Conservation (phyloP, 2,888 invertebrate genomes). For the Brassicogethes aeneus region DNA sequence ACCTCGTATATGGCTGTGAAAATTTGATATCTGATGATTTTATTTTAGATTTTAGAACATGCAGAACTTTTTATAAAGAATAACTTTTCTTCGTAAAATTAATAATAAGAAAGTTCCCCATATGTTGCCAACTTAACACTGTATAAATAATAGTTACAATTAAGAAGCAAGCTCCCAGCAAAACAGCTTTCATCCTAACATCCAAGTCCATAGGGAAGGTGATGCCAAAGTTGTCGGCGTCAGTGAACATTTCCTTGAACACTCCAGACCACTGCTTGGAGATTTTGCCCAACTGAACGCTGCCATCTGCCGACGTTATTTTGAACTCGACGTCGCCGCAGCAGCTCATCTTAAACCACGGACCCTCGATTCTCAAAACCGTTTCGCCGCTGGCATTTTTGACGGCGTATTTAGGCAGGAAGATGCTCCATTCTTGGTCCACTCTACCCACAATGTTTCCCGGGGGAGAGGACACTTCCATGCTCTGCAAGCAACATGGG, state of each 20-base stretch:
- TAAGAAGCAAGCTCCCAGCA: constrained; percentile 65
- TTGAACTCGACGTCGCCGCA: constrained; percentile 73
- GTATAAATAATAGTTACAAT: too few relatives aligned
- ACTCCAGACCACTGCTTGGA: constrained; percentile 76
- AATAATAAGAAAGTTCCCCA: too few relatives aligned
- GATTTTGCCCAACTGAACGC: constrained; percentile 64
- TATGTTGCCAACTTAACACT: too few relatives aligned
- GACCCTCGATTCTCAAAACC: constrained; percentile 65
- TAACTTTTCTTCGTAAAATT: too few relatives aligned
- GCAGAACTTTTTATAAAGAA: too few relatives aligned
- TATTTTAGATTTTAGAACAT: too few relatives aligned
- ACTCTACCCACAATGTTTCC: constrained; percentile 55
- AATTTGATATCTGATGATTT: too few relatives aligned
- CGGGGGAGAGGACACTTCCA: constrained; percentile 62
- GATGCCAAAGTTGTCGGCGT: constrained; percentile 73
- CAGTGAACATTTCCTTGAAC: constrained; percentile 65
- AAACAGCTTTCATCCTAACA: constrained; percentile 62
- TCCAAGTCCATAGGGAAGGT: constrained; percentile 75
- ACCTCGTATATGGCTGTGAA: too few relatives aligned
- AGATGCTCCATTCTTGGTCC: constrained; percentile 59
- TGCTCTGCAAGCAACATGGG: constrained; percentile 73
- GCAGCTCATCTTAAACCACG: constrained; percentile 58
- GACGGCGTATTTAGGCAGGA: constrained; percentile 57
- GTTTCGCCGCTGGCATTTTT: constrained; percentile 57
- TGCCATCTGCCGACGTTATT: constrained; percentile 61